These are phyloP conservation scores for Dryomyza anilis DNA, from an alignment of 2,888 invertebrate genomes.

Conservation along the genomic window DNA sequence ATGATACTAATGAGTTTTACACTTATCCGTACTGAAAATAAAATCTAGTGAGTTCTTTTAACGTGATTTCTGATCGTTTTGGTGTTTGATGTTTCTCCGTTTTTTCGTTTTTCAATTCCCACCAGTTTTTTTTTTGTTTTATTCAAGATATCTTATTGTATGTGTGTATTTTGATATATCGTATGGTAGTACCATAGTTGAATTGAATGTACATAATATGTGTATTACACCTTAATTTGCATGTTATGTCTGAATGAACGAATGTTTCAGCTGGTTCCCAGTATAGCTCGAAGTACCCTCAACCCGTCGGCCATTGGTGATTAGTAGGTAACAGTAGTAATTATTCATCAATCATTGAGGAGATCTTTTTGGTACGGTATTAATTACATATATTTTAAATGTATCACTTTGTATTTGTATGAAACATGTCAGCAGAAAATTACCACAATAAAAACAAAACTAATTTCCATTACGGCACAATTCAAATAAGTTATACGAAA, in stretches of 20 bases:
- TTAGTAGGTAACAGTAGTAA: too few species aligned
- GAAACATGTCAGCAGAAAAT: too few species aligned
- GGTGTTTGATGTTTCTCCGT: constrained; percentile 22
- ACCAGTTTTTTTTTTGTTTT: too few species aligned
- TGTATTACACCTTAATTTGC: neutral
- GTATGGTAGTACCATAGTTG: neutral
- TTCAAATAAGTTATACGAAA: too few species aligned
- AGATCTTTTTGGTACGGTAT: too few species aligned
- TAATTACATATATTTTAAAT: too few species aligned
- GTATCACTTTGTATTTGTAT: too few species aligned
- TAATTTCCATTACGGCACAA: too few species aligned
- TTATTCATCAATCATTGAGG: too few species aligned
- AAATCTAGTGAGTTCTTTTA: constrained; percentile 22
- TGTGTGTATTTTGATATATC: neutral
- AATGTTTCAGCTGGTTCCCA: neutral
- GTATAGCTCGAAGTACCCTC: neutral
- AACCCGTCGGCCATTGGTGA: neutral
- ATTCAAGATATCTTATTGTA: too few species aligned
- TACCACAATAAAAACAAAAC: too few species aligned
- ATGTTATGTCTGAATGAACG: neutral
- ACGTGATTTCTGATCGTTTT: constrained; percentile 23
- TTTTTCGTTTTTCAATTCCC: neutral
- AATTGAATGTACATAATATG: neutral
- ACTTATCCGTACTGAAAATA: constrained; percentile 7
- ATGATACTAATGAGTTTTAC: constrained; percentile 3